Base-by-base conservation (phyloP, 2,797 vertebrate species). In the Liasis olivaceus region DNA sequence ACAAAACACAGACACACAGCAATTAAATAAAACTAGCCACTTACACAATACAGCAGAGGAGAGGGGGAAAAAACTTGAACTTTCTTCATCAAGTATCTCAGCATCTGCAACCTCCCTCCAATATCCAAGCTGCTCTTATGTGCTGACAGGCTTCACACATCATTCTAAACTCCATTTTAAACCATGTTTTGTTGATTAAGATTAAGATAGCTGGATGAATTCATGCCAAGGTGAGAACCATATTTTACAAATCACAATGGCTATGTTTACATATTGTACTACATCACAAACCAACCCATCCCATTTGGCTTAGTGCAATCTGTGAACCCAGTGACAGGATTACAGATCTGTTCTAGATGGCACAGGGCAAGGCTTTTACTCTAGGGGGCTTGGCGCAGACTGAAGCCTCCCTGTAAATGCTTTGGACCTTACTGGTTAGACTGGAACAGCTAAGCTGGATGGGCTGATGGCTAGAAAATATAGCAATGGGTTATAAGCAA, bases 1-100 rank as follows among this genome's bases (percentile, higher is more conserved):
- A 90, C 28, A 31, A 58, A 93, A 93, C 31, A n/a, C 1, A 54
- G 84, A 87, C 59, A 64, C 20, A 47, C 51, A 58, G 26, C 60
- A 58, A 66, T 89, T 89, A 90, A 88, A 90, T 84, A 93, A 90
- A 81, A 84, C 56, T 26, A 85, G 51, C 60, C 63, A 84, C 59
- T 58, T 85, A n/a, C 26, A 93, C 64, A 77, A 56, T n/a, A 63
- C 81, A 89, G 60, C 9, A 17, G 56, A 56, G 17, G 69, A 84
- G 2, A 11, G 63, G 54, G 6, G 51, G 42, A 0, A 42, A 54
- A 28, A 47, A 5, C 22, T 15, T 31, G 36, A 36, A 87, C 4
- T 64, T 22, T 24, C 47, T 36, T 42, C 87, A 31, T 20, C 51
- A 20, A 9, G 13, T 13, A 14, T 84, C 63, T 14, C 26, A 14